Conservation (phyloP, 2,888 invertebrate species). For the Cryptocephalus moraei region DNA sequence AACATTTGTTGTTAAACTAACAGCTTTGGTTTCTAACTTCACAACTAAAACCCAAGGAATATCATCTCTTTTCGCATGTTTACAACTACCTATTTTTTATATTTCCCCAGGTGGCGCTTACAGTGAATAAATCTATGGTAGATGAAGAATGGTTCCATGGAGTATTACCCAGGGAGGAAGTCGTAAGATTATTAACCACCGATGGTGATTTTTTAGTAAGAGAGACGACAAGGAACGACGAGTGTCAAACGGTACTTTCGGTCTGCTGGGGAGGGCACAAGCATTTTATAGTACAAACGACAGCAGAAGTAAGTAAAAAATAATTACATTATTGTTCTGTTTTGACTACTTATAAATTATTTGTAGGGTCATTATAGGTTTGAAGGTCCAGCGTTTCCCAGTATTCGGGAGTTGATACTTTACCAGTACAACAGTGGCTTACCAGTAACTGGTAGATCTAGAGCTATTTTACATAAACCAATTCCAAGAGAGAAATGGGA, state of each 20-base stretch:
- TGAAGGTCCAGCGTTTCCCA: slow-evolving; percentile 88
- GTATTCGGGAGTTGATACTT: slow-evolving; percentile 82
- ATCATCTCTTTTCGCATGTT: too few species aligned
- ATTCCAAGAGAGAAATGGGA: slow-evolving; percentile 91
- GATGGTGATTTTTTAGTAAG: slow-evolving; percentile 93
- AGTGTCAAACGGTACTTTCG: slow-evolving; percentile 85
- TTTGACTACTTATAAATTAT: neutral
- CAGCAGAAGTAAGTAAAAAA: slow-evolving; percentile 59
- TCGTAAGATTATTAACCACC: slow-evolving; percentile 77
- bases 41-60: too few species aligned
- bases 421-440: slow-evolving; percentile 80
- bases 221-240: slow-evolving; percentile 85
- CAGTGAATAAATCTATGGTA: slow-evolving; percentile 53
- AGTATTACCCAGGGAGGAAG: slow-evolving; percentile 90
- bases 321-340: neutral
- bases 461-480: slow-evolving; percentile 76
- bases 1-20: too few species aligned
- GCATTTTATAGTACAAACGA: slow-evolving; percentile 95
- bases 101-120: slow-evolving; percentile 34
- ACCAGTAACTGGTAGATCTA: slow-evolving; percentile 86
- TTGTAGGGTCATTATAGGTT: slow-evolving; percentile 81
- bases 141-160: slow-evolving; percentile 98
- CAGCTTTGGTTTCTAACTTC: too few species aligned
- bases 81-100: neutral
- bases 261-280: slow-evolving; percentile 95